phyloP scores from a whole-genome alignment of 2,888 invertebrate genomes.

The Epirrhoe tristata region DNA sequence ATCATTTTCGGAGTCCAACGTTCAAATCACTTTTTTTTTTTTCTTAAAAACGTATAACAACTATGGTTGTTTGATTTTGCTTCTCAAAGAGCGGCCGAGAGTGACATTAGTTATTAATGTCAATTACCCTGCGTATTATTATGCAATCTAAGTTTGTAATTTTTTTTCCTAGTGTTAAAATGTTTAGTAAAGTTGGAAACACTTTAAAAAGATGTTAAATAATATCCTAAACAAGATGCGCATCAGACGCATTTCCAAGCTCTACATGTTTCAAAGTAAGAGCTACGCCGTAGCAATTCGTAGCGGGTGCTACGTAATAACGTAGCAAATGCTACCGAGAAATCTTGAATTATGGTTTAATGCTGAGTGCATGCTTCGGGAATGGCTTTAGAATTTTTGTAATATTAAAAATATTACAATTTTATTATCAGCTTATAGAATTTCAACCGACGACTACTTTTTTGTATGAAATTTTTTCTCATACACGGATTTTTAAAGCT shows the following conservation, averaged over 20 bases:
- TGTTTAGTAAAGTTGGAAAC: not conserved
- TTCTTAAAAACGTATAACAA: too few relatives aligned
- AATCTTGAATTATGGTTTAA: slow-evolving; percentile 18
- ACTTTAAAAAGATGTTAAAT: not conserved
- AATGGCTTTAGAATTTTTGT: slow-evolving; percentile 2
- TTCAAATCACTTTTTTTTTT: too few relatives aligned
- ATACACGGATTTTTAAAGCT: too few relatives aligned
- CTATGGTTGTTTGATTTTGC: too few relatives aligned
- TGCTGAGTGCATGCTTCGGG: slow-evolving; percentile 8
- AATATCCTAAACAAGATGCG: slow-evolving; percentile 2
- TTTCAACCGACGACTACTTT: too few relatives aligned
- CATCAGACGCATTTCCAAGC: slow-evolving; percentile 17
- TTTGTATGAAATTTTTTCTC: too few relatives aligned
- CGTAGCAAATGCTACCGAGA: slow-evolving; percentile 21
- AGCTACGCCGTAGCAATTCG: slow-evolving; percentile 28
- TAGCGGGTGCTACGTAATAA: slow-evolving; percentile 22
- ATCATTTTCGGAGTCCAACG: too few relatives aligned
- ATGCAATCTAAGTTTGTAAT: not conserved
- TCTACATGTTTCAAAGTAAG: slow-evolving; percentile 19
- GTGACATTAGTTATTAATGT: too few relatives aligned
- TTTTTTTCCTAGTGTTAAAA: not conserved
- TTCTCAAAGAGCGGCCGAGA: too few relatives aligned
- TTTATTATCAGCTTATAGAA: not conserved
- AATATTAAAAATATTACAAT: not conserved
- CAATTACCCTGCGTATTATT: too few relatives aligned